Percentiles rank a stretch among this genome's conserved stretches.
phyloP scores from a whole-genome alignment of 2,888 invertebrate genomes.

The Litoditis marina region DNA sequence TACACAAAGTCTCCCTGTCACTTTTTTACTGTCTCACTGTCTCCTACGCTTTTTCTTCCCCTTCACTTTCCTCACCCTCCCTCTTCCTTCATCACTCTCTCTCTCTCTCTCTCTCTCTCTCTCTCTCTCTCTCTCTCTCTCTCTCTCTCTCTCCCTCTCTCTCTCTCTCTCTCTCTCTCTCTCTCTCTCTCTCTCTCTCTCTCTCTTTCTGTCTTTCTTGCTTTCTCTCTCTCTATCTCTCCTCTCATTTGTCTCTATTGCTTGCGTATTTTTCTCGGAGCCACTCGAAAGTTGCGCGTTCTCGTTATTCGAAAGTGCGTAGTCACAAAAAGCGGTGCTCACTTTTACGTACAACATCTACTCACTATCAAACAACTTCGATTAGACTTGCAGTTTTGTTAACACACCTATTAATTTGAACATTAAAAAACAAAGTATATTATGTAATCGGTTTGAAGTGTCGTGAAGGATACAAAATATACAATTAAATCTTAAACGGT shows the following conservation, averaged over 20 bases:
- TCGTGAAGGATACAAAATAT: no score
- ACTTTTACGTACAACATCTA: neutral
- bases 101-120: neutral
- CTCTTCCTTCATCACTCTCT: neutral
- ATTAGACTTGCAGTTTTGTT: neutral
- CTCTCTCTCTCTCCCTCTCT: slow-evolving; percentile 3
- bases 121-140: slow-evolving; percentile 2
- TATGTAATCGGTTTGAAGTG: no score
- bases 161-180: slow-evolving; percentile 5
- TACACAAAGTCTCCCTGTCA: no score
- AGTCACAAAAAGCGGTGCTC: neutral
- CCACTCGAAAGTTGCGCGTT: neutral
- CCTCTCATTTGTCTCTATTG: neutral
- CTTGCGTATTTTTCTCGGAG: neutral
- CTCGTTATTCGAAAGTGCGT: neutral
- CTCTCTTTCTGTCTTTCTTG: no score
- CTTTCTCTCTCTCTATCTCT: neutral
- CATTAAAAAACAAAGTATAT: no score
- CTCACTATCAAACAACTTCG: neutral
- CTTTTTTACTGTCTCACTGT: no score
- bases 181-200: slow-evolving; percentile 11
- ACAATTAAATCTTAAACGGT: no score
- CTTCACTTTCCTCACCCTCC: neutral
- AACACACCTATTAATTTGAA: no score
- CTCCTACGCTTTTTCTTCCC: neutral